These are phyloP conservation scores for Pollenia amentaria DNA, from an alignment of 2,888 invertebrate genomes.

Conservation along the genomic window DNA sequence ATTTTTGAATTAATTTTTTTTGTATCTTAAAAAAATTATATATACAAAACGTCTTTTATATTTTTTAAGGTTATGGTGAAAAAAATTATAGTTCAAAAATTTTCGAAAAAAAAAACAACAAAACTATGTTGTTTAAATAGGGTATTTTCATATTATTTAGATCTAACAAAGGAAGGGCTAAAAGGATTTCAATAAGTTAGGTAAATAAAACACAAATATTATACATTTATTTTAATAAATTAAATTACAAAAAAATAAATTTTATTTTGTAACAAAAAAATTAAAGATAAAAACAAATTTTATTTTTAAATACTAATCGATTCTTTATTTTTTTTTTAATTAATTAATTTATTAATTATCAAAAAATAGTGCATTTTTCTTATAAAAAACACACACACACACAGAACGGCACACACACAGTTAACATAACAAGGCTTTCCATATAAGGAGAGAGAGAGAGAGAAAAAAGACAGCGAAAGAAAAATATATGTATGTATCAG, in stretches of 20 bases:
- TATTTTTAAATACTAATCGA: constrained; percentile 81
- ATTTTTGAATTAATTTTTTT: constrained; percentile 52
- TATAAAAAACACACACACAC: constrained; percentile 46
- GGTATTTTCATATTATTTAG: not conserved
- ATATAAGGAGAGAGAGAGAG: constrained; percentile 39
- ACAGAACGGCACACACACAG: constrained; percentile 41
- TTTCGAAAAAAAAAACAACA: constrained; percentile 73
- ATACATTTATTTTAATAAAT: constrained; percentile 20
- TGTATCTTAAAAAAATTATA: constrained; percentile 82
- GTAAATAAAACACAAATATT: constrained; percentile 60
- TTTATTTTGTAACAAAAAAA: constrained; percentile 34
- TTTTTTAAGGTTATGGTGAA: constrained; percentile 47
- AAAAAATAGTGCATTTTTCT: constrained; percentile 51
- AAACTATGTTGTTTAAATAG: constrained; percentile 70
- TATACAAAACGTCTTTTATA: constrained; percentile 80
- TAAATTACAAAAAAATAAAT: constrained; percentile 41
- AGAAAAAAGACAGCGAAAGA: constrained; percentile 14
- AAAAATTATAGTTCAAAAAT: constrained; percentile 74
- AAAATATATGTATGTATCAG: constrained; percentile 25
- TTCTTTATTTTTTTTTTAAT: constrained; percentile 76
- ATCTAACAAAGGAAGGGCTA: not conserved
- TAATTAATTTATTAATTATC: constrained; percentile 37
- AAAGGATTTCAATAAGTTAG: constrained; percentile 28
- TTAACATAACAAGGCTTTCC: constrained; percentile 55
- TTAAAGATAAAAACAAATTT: constrained; percentile 55